These are phyloP conservation scores for Drosophila kurseongensis DNA, from an alignment of 1,140 invertebrate species.

Conservation along the genomic window DNA sequence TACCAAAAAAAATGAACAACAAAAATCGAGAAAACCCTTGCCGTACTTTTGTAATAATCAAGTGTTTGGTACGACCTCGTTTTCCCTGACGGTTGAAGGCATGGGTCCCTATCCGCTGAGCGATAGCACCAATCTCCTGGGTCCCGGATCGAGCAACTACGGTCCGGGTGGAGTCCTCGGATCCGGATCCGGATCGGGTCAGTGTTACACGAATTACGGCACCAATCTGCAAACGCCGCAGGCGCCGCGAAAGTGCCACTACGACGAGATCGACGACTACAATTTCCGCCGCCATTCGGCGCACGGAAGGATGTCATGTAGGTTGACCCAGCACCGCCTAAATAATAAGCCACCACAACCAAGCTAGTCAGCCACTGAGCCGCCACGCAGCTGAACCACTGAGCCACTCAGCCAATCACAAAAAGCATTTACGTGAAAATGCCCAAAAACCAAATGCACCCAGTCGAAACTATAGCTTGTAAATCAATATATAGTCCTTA, in stretches of 20 bases:
- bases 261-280: conserved; percentile 78
- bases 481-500: conserved; percentile 18
- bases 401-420: conserved; percentile 43
- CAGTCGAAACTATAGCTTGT: conserved; percentile 3
- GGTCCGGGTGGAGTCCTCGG: conserved; percentile 23
- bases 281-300: conserved; percentile 83
- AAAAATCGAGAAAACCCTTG: conserved; percentile 33
- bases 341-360: conserved; percentile 23
- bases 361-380: conserved; percentile 28
- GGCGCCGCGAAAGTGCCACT: conserved; percentile 83
- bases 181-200: conserved; percentile 40
- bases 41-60: conserved; percentile 57
- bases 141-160: conserved; percentile 74
- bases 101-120: conserved; percentile 84
- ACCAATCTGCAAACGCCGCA: conserved; percentile 83
- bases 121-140: conserved; percentile 84
- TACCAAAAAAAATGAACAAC: conserved; percentile 23
- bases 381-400: conserved; percentile 28
- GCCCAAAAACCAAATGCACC: conserved; percentile 44
- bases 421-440: conserved; percentile 78
- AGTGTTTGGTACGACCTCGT: conserved; percentile 85
- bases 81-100: conserved; percentile 85
- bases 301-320: conserved; percentile 84
- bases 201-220: conserved; percentile 84
- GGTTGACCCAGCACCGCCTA: conserved; percentile 46